Evolutionary conservation across 2,113 vertebrate species (phyloP).

Genomic region (Lepidothrix coronata): DNA sequence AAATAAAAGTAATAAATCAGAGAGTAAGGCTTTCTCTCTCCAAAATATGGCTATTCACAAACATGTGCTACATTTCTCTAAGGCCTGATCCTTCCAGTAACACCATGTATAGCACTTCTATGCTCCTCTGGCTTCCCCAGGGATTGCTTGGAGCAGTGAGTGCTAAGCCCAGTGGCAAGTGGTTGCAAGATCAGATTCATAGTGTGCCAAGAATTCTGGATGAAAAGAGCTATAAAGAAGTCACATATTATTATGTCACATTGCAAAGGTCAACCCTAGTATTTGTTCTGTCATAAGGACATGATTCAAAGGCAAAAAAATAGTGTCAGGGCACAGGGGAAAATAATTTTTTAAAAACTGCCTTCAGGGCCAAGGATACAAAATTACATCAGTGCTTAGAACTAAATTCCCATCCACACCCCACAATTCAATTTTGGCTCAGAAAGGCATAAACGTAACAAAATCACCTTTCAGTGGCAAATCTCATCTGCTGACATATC

Average conservation of each 20-base stretch:
- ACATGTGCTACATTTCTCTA: neutral
- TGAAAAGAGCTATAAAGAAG: constrained; percentile 62
- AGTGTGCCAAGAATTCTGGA: constrained; percentile 11
- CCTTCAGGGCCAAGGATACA: constrained; percentile 18
- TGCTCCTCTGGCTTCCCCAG: neutral
- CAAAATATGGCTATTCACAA: neutral
- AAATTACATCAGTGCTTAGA: constrained; percentile 57
- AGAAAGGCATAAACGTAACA: constrained; percentile 59
- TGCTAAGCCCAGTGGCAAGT: neutral
- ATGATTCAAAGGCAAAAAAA: constrained; percentile 61
- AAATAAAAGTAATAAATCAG: neutral
- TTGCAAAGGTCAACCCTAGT: constrained; percentile 51
- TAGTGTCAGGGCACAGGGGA: constrained; percentile 38
- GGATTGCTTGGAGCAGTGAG: neutral
- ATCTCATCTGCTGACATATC: constrained; percentile 32
- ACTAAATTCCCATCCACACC: constrained; percentile 52
- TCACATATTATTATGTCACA: constrained; percentile 67
- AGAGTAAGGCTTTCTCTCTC: neutral
- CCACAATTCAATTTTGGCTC: constrained; percentile 16
- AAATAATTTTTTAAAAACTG: constrained; percentile 40
- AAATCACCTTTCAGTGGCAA: constrained; percentile 45
- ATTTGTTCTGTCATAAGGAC: constrained; percentile 58
- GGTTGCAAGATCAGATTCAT: neutral
- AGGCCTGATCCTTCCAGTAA: neutral
- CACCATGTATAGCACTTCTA: neutral